These are phyloP conservation scores for Holothuria leucospilota DNA, from an alignment of 53 echinoderm and acorn worm species.

Conservation along the genomic window DNA sequence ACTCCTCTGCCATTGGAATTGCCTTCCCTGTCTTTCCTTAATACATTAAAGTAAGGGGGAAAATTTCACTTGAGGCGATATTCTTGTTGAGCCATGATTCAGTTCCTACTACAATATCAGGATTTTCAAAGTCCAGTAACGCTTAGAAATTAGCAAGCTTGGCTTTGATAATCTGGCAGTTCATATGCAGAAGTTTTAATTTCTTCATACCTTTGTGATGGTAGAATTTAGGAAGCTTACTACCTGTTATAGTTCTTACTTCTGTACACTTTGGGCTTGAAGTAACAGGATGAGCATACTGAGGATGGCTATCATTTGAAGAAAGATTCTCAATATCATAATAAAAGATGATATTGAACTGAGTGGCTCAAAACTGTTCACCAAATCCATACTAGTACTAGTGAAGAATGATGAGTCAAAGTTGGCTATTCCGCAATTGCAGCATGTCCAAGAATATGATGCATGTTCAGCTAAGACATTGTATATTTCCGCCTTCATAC, in stretches of 20 bases:
- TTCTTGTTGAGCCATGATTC: conserved; percentile 21
- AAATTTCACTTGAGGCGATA: conserved; percentile 5
- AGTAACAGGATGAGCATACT: too few species aligned
- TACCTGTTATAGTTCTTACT: too few species aligned
- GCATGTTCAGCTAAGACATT: too few species aligned
- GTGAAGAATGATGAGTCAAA: neutral
- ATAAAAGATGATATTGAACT: neutral
- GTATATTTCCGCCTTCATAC: too few species aligned
- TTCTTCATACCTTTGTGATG: neutral
- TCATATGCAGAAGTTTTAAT: conserved; percentile 8
- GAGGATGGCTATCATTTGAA: too few species aligned
- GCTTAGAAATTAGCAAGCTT: conserved; percentile 5
- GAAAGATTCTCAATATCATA: neutral
- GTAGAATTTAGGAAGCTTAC: neutral
- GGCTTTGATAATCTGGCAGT: too few species aligned
- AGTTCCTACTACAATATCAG: conserved; percentile 17
- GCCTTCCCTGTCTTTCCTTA: conserved; percentile 2
- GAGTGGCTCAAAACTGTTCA: conserved; percentile 7
- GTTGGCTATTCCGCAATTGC: conserved; percentile 13
- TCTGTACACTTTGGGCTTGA: too few species aligned
- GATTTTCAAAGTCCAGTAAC: neutral
- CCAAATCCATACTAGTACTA: neutral
- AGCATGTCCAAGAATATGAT: too few species aligned
- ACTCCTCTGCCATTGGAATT: conserved; percentile 25
- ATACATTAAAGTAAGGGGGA: conserved; percentile 30